A percentile compares a stretch with the other conserved stretches of the same genome.
phyloP scores from a whole-genome alignment of 30 jellyfish, hydroid and myxozoan genomes.

The Pelagia noctiluca region DNA sequence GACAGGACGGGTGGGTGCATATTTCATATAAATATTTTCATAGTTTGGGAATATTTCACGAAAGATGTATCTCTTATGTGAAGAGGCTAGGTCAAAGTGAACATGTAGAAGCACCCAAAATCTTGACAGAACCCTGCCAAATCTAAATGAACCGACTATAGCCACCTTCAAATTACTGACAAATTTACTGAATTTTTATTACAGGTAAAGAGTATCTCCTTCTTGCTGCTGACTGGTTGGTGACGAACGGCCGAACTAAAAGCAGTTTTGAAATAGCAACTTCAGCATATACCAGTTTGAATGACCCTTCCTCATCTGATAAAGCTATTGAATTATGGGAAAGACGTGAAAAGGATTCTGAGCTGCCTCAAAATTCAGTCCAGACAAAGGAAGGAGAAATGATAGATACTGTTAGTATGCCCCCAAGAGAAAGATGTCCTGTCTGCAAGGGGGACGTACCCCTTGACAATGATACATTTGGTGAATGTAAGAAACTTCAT shows the following conservation, averaged over 20 bases:
- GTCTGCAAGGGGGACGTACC: slow-evolving; percentile 8
- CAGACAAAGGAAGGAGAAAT: background rate
- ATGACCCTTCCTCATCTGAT: slow-evolving; percentile 14
- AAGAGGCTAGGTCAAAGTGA: background rate
- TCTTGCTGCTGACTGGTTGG: slow-evolving; percentile 72
- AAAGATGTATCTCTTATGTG: background rate
- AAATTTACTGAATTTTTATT: background rate
- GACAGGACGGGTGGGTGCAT: background rate
- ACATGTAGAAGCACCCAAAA: background rate
- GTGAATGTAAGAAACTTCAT: slow-evolving; percentile 4
- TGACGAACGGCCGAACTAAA: background rate
- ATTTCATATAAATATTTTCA: background rate
- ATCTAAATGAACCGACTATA: background rate
- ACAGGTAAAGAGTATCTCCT: slow-evolving; percentile 18
- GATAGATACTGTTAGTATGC: background rate
- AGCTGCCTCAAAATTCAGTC: background rate
- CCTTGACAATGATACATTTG: background rate
- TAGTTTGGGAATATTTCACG: background rate
- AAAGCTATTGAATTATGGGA: slow-evolving; percentile 12
- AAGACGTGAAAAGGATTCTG: background rate
- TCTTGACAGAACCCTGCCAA: background rate
- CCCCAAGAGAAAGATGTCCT: slow-evolving; percentile 23
- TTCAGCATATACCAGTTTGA: background rate
- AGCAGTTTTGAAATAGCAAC: slow-evolving; percentile 26
- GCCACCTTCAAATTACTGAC: background rate